These are phyloP conservation scores for Hycleus cichorii DNA, from an alignment of 1,140 invertebrate genomes.

Conservation along the genomic window DNA sequence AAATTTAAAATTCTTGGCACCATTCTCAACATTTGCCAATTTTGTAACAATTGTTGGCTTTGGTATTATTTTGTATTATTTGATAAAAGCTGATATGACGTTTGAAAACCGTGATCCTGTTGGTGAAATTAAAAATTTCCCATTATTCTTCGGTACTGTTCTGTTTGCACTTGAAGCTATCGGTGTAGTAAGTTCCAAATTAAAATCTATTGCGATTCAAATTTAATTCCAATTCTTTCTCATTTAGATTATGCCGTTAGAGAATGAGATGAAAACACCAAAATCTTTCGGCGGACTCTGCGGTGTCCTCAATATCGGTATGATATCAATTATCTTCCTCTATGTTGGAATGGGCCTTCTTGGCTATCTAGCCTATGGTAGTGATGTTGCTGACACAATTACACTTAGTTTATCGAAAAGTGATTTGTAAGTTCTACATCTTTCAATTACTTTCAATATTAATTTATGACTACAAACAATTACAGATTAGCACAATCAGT, in stretches of 20 bases:
- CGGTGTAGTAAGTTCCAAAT: constrained; percentile 33
- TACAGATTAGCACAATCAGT: constrained; percentile 65
- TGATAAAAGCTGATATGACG: constrained; percentile 49
- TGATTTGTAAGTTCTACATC: constrained; percentile 46
- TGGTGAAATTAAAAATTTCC: constrained; percentile 47
- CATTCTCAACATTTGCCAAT: constrained; percentile 69
- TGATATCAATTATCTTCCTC: constrained; percentile 61
- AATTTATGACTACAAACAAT: constrained; percentile 14
- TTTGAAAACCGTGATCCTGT: constrained; percentile 45
- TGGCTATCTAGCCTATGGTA: constrained; percentile 71
- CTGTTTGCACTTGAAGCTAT: constrained; percentile 87
- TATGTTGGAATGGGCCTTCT: constrained; percentile 72
- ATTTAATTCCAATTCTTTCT: background rate
- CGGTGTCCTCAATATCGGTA: constrained; percentile 71
- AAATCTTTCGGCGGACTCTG: constrained; percentile 57
- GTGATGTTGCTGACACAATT: constrained; percentile 53
- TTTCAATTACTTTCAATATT: background rate
- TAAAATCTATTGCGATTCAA: background rate
- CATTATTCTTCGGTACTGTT: constrained; percentile 74
- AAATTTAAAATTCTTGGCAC: constrained; percentile 66
- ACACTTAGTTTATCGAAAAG: constrained; percentile 57
- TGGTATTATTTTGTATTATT: constrained; percentile 61
- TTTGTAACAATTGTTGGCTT: constrained; percentile 55
- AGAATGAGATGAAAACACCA: constrained; percentile 79
- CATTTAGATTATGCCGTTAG: constrained; percentile 69